Evolutionary conservation across 2,113 vertebrate species (phyloP).

Genomic region (Microcebus murinus): DNA sequence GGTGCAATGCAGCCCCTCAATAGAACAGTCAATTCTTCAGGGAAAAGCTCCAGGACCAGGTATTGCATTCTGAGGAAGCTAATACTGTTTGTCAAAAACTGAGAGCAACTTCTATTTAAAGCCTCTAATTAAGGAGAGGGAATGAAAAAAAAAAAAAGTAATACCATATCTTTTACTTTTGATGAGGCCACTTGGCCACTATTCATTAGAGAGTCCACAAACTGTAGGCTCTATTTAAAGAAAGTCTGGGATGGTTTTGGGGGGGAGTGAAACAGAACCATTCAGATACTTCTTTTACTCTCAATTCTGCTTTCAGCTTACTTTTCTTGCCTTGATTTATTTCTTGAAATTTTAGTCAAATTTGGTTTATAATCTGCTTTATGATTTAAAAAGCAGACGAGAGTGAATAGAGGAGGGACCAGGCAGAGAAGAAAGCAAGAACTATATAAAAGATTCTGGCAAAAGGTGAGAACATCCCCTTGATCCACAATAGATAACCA

Average conservation of each 20-base stretch:
- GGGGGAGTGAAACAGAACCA: background rate
- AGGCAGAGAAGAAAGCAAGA: background rate
- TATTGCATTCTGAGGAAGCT: slow-evolving; percentile 15
- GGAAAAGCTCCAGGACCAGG: background rate
- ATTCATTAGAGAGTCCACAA: slow-evolving; percentile 42
- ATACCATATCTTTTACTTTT: background rate
- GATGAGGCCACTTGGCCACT: background rate
- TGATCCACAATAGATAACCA: background rate
- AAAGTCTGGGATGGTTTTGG: background rate
- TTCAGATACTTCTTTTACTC: background rate
- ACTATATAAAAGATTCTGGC: background rate
- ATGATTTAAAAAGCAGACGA: background rate
- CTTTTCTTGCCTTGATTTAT: background rate
- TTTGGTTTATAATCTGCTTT: background rate
- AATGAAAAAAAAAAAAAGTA: background rate
- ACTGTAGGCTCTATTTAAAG: slow-evolving; percentile 11
- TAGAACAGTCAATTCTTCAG: background rate
- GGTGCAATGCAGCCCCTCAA: background rate
- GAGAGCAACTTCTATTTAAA: slow-evolving; percentile 7
- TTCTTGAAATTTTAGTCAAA: background rate
- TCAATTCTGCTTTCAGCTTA: background rate
- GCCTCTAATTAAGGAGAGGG: slow-evolving; percentile 47
- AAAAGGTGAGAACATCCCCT: background rate
- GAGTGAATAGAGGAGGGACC: background rate
- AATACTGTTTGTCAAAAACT: slow-evolving; percentile 58